Evolutionary conservation across 2,797 vertebrate genomes (phyloP).

Genomic region (Orientallactaga sibirica): DNA sequence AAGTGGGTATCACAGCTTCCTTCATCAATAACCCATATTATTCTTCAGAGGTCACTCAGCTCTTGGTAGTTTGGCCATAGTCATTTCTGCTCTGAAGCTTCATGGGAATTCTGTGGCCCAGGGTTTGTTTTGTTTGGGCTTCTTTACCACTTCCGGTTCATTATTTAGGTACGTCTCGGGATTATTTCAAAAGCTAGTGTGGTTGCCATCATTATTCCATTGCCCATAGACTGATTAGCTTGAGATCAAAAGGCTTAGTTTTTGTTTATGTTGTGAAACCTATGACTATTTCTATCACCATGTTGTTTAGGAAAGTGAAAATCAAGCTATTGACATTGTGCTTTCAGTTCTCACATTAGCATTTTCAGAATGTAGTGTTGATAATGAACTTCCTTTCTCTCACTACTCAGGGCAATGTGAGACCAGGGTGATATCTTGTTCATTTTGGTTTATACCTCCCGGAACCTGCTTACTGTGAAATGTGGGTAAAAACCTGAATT

Average conservation of each 20-base stretch:
- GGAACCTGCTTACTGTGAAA: background rate
- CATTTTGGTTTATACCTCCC: background rate
- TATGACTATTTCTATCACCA: background rate
- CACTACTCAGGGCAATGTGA: background rate
- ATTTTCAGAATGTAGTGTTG: background rate
- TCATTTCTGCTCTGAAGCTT: background rate
- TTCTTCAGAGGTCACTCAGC: rapidly evolving
- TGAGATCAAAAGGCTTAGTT: background rate
- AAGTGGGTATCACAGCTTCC: background rate
- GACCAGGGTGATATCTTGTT: background rate
- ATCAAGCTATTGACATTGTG: slow-evolving; percentile 32
- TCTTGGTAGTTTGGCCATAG: background rate
- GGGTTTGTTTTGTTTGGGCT: background rate
- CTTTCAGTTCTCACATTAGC: background rate
- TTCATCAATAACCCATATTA: background rate
- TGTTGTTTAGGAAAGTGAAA: slow-evolving; percentile 33
- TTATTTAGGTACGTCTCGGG: background rate
- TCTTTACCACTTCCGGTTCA: background rate
- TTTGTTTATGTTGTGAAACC: slow-evolving; percentile 5
- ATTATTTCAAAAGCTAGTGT: background rate
- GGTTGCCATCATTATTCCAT: background rate
- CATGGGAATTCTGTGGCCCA: too few species aligned
- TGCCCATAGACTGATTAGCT: background rate
- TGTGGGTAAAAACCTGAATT: background rate
- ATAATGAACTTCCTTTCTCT: background rate